These are phyloP conservation scores for Australoheros facetus DNA, from an alignment of 2,797 vertebrate species.

Conservation along the genomic window DNA sequence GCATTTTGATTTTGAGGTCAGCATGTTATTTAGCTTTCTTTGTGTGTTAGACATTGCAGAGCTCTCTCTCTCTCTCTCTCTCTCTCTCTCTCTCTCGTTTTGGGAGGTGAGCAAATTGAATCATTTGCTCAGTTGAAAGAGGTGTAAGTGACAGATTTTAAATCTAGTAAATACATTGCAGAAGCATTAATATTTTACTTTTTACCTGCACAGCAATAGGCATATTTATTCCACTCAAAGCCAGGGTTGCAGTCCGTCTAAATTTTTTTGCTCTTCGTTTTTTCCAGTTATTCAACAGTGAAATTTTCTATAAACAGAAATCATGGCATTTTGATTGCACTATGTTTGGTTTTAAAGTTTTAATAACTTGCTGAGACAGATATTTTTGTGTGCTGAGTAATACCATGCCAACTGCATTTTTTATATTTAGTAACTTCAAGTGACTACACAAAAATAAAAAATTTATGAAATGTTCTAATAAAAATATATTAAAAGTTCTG, in stretches of 20 bases:
- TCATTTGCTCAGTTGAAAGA: not conserved
- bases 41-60: not conserved
- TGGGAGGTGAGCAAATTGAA: not conserved
- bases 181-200: not conserved
- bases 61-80: too few relatives aligned
- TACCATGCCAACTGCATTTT: too few relatives aligned
- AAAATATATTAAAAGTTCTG: not conserved
- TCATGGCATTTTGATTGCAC: not conserved
- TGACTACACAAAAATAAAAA: not conserved
- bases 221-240: not conserved
- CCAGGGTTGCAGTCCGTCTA: not conserved
- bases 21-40: not conserved
- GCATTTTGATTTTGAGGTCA: constrained; percentile 18
- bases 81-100: not conserved
- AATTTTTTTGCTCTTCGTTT: not conserved
- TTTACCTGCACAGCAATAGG: not conserved
- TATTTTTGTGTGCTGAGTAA: not conserved
- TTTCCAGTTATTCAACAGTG: not conserved
- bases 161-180: not conserved
- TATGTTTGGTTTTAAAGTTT: not conserved
- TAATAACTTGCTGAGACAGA: not conserved
- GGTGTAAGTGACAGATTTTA: not conserved
- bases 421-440: not conserved
- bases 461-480: not conserved
- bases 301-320: not conserved